A percentile compares a stretch with the other conserved stretches of the same genome.
These are phyloP conservation scores for Salpingus planirostris DNA, from an alignment of 2,888 invertebrate species.

Conservation along the genomic window DNA sequence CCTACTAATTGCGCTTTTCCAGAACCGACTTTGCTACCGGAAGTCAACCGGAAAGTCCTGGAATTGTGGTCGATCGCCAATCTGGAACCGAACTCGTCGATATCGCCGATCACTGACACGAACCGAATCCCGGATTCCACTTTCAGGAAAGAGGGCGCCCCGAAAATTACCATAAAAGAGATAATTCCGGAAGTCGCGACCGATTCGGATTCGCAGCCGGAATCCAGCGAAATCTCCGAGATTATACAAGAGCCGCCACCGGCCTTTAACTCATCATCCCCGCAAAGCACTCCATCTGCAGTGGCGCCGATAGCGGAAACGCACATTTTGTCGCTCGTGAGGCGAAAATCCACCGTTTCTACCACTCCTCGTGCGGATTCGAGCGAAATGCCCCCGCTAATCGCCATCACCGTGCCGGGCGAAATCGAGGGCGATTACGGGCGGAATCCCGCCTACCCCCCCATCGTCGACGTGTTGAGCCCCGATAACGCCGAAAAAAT, in stretches of 20 bases:
- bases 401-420: constrained; percentile 15
- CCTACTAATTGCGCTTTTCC: not conserved
- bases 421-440: no score
- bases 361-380: constrained; percentile 1
- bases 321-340: constrained; percentile 30
- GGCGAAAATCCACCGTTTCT: constrained; percentile 16
- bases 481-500: no score
- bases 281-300: no score
- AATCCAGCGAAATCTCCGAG: constrained; percentile 36
- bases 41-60: constrained; percentile 2
- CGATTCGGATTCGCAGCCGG: constrained; percentile 33
- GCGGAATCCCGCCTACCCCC: constrained; percentile 50
- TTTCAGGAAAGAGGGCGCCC: constrained; percentile 7
- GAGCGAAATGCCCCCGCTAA: not conserved
- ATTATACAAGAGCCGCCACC: constrained; percentile 38
- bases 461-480: constrained; percentile 45
- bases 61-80: constrained; percentile 3
- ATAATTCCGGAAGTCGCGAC: constrained; percentile 45
- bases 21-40: not conserved
- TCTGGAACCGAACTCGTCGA: constrained; percentile 11
- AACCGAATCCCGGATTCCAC: constrained; percentile 7
- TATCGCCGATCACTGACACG: constrained; percentile 18
- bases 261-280: no score
- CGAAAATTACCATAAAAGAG: constrained; percentile 48
- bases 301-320: no score